A percentile compares a stretch with the other conserved stretches of the same genome.
These are phyloP conservation scores for Mormyrops attenuatus DNA, from an alignment of 2,797 vertebrate species.

Conservation along the genomic window DNA sequence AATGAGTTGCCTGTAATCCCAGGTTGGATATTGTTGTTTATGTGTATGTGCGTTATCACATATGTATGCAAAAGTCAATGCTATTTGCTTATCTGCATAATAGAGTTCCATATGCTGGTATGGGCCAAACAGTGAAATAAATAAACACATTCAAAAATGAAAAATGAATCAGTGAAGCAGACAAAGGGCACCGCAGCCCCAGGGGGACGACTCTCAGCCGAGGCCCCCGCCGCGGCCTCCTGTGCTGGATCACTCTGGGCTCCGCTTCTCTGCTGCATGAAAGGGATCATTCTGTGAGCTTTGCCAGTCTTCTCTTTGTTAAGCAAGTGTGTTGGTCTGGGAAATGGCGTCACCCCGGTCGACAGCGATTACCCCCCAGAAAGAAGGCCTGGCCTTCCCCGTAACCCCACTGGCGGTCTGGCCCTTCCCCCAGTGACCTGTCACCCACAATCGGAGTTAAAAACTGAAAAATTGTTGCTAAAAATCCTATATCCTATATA, in stretches of 20 bases:
- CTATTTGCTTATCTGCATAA: background rate
- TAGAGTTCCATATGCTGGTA: background rate
- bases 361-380: background rate
- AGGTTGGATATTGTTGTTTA: background rate
- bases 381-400: background rate
- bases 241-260: background rate
- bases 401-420: background rate
- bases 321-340: background rate
- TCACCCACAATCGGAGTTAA: background rate
- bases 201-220: background rate
- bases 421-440: background rate
- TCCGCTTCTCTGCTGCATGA: background rate
- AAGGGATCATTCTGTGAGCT: background rate
- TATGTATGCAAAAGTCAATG: background rate
- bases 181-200: background rate
- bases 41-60: background rate
- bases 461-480: background rate
- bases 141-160: background rate
- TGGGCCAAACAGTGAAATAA: background rate
- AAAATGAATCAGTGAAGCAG: background rate
- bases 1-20: constrained; percentile 5
- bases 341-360: background rate
- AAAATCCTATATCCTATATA: background rate
- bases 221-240: background rate
- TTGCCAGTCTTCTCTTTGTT: background rate